phyloP scores from a whole-genome alignment of 1,140 invertebrate genomes.

The Diploscapter pachys region DNA sequence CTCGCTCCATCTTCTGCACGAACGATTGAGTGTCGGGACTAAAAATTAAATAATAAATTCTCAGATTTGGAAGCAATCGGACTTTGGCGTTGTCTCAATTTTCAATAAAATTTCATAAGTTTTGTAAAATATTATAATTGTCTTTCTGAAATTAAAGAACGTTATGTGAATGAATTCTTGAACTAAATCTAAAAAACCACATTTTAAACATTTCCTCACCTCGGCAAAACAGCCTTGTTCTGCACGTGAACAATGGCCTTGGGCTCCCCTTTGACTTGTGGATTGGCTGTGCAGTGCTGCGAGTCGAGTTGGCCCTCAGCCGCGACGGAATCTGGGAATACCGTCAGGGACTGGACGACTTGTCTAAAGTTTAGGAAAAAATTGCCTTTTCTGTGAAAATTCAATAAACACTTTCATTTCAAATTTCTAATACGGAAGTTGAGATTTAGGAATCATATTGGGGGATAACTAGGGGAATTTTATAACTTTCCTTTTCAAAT shows the following conservation, averaged over 20 bases:
- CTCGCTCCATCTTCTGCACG: conserved; percentile 52
- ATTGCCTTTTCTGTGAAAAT: too few species aligned
- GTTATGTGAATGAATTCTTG: background rate
- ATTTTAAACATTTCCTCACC: conserved; percentile 30
- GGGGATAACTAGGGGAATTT: too few species aligned
- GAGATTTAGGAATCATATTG: too few species aligned
- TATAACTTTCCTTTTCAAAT: too few species aligned
- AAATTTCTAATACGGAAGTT: too few species aligned
- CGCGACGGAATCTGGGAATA: conserved; percentile 46
- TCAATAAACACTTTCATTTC: too few species aligned
- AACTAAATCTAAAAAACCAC: conserved; percentile 14
- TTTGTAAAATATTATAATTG: conserved; percentile 10
- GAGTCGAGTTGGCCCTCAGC: conserved; percentile 19
- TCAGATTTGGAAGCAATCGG: background rate
- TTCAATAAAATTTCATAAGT: conserved; percentile 10
- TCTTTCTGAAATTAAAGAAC: background rate
- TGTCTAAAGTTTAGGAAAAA: conserved; percentile 12
- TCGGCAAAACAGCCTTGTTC: conserved; percentile 40
- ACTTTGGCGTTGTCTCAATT: conserved; percentile 18
- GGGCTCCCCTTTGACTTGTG: conserved; percentile 8
- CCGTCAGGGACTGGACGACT: conserved; percentile 45
- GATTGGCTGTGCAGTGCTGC: background rate
- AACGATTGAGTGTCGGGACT: conserved; percentile 53
- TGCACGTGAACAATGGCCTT: conserved; percentile 34
- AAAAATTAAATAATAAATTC: background rate